Percentiles rank a stretch among this genome's conserved stretches.
phyloP scores from a whole-genome alignment of 1,140 invertebrate genomes.

The Oncopodura yosiiana region DNA sequence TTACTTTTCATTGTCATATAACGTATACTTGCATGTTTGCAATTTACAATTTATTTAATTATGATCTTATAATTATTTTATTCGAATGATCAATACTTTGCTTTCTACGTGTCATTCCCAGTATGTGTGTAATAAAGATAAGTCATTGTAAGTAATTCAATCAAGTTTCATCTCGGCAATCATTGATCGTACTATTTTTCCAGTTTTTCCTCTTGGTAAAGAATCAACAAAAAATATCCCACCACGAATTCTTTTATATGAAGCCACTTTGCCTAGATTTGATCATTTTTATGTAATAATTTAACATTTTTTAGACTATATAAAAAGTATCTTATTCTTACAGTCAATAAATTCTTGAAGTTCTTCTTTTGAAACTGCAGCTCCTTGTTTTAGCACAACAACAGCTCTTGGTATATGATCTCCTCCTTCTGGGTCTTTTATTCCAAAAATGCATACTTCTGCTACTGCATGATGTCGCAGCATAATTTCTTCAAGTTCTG shows the following conservation, averaged over 20 bases:
- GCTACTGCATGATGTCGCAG: constrained; percentile 42
- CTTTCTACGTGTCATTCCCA: not conserved
- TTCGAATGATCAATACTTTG: not conserved
- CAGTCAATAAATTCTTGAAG: constrained; percentile 22
- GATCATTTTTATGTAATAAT: not conserved
- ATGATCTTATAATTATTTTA: not conserved
- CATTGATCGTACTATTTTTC: constrained; percentile 27
- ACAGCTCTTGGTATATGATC: constrained; percentile 31
- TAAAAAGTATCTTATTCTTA: constrained; percentile 5
- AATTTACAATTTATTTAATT: not conserved
- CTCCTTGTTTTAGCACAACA: constrained; percentile 23
- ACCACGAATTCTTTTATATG: constrained; percentile 31
- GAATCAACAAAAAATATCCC: constrained; percentile 25
- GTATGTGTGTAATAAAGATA: not conserved
- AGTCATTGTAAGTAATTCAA: not conserved
- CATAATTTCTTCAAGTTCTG: constrained; percentile 33
- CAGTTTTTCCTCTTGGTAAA: constrained; percentile 31
- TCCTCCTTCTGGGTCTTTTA: constrained; percentile 33
- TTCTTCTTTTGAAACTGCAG: constrained; percentile 5
- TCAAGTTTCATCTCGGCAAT: constrained; percentile 17
- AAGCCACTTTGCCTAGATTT: constrained; percentile 36
- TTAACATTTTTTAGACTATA: not conserved
- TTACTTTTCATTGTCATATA: too few species aligned
- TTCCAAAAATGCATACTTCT: constrained; percentile 40
- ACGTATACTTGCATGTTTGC: too few species aligned